Evolutionary conservation across 2,797 vertebrate species (phyloP), one percentile per base, ranked within the genome.

Genomic region (Capromys pilorides): DNA sequence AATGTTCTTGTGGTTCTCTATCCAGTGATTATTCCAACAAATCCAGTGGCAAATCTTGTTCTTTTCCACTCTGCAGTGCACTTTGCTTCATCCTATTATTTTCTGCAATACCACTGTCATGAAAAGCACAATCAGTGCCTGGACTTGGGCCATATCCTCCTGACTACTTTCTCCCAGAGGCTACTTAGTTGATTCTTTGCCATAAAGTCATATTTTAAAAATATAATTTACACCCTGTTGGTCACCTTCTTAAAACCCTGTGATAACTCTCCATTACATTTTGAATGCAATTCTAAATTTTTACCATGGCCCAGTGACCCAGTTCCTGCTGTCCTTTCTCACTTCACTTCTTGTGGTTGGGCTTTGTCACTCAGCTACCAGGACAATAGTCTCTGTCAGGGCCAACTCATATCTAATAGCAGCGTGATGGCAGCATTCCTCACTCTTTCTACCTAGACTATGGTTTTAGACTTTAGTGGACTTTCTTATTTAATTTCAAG

Each of bases 181-280:
- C 45, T 91, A 85, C 80, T 88, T 73, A 94, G 64, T 82, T 89
- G 10, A 75, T 82, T 87, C 26, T 95, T 91, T 83, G 28, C 26
- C 86, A 36, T 91, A 96, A 62, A 91, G 39, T 84, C 39, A 49
- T 31, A 64, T 67, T 24, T 96, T 95, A 24, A 80, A 95, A 95
- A 92, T 51, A 82, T 75, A 78, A 92, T 92, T 93, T 96, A 93
- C 22, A 92, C 90, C 91, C 83, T 85, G 73, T 88, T 10, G 28
- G 54, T 88, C 90, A 93, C 61, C 71, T 79, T 78, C 77, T 94
- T 90, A 94, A 95, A 94, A 78, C 82, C n/a, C 81, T 93, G 36
- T 90, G 94, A 92, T 92, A 96, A 78, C 28, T 94, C 95, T 91
- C 80, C 87, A 94, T 91, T 93, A 95, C 19, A 80, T 94, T 89